phyloP scores from a whole-genome alignment of 2,797 vertebrate genomes.

The Ceryle rudis region DNA sequence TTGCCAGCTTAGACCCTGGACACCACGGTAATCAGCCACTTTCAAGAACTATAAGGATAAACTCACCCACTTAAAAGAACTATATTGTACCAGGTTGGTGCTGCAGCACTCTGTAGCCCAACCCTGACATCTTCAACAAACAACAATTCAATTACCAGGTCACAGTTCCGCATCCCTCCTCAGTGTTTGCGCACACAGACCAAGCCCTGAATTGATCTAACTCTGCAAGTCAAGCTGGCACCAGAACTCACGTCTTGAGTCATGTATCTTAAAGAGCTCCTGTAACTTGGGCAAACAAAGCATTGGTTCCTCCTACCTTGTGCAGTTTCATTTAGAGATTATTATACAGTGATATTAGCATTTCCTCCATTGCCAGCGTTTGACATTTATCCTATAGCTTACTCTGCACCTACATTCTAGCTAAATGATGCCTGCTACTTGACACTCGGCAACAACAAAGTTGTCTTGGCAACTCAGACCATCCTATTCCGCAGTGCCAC shows the following conservation, averaged over 20 bases:
- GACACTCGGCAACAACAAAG: not conserved
- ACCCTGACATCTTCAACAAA: not conserved
- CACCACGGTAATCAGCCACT: not conserved
- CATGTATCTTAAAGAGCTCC: not conserved
- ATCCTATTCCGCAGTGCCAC: not conserved
- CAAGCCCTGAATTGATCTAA: slow-evolving; percentile 5
- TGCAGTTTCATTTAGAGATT: not conserved
- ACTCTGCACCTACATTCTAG: not conserved
- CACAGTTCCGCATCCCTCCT: not conserved
- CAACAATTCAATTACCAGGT: not conserved
- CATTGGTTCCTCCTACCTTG: not conserved
- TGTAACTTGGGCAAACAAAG: slow-evolving; percentile 1
- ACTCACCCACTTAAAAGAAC: not conserved
- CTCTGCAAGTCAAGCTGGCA: not conserved
- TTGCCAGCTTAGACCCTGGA: not conserved
- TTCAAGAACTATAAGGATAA: not conserved
- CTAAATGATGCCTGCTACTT: not conserved
- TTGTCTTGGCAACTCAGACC: not conserved
- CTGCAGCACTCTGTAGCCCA: not conserved
- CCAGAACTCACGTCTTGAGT: not conserved
- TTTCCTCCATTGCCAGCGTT: not conserved
- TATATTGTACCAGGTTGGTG: not conserved
- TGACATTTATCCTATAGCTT: slow-evolving; percentile 37
- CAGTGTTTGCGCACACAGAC: not conserved
- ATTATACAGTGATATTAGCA: not conserved